phyloP scores from a whole-genome alignment of 2,888 invertebrate species.

The Hirtodrosophila alboralis region DNA sequence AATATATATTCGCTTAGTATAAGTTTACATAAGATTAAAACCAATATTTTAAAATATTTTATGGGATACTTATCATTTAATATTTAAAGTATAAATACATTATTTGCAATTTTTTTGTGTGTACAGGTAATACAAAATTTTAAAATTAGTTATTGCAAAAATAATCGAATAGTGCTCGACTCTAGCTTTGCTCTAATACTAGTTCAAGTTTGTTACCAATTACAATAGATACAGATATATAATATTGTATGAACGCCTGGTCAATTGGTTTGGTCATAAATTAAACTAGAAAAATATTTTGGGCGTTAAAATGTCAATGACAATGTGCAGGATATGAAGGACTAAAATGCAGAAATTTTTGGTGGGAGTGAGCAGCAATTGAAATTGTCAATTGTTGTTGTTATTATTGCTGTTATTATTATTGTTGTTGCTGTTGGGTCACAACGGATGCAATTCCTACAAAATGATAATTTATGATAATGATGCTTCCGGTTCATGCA shows the following conservation, averaged over 20 bases:
- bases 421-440: slow-evolving; percentile 41
- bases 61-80: too few species aligned
- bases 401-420: slow-evolving; percentile 40
- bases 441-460: slow-evolving; percentile 82
- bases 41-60: too few species aligned
- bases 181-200: background rate
- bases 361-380: slow-evolving; percentile 57
- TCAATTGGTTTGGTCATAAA: slow-evolving; percentile 57
- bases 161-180: too few species aligned
- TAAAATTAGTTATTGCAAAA: too few species aligned
- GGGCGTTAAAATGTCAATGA: slow-evolving; percentile 54
- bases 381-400: slow-evolving; percentile 67
- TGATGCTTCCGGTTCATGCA: slow-evolving; percentile 80
- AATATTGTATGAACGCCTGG: slow-evolving; percentile 18
- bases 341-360: slow-evolving; percentile 30
- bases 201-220: background rate
- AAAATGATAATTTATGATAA: slow-evolving; percentile 84
- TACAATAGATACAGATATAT: slow-evolving; percentile 11
- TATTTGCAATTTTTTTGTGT: too few species aligned
- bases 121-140: too few species aligned
- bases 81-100: too few species aligned
- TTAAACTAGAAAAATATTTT: slow-evolving; percentile 62
- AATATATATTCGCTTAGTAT: too few species aligned
- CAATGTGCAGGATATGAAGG: slow-evolving; percentile 38
- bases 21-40: too few species aligned